Evolutionary conservation across 1,140 invertebrate genomes (phyloP).

Genomic region (Condylostylus longicornis): DNA sequence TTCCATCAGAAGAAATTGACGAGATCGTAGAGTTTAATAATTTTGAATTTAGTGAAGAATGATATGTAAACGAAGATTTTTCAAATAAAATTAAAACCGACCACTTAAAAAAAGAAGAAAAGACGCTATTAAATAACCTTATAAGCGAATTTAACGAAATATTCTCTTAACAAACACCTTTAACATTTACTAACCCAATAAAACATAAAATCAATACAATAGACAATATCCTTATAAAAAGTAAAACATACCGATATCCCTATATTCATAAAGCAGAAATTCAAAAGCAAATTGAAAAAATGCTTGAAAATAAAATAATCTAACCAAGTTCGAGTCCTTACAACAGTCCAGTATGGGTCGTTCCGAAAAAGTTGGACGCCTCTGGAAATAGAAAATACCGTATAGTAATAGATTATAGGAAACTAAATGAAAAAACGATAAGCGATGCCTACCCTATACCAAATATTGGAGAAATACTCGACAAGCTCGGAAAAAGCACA

Average conservation of each 20-base stretch:
- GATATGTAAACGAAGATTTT: neutral
- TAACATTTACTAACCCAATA: neutral
- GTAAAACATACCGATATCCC: neutral
- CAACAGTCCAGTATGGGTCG: conserved; percentile 8
- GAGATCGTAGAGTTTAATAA: neutral
- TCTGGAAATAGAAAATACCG: conserved; percentile 11
- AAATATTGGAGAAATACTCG: conserved; percentile 1
- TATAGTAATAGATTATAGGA: conserved; percentile 23
- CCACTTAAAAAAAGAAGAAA: neutral
- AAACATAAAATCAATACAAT: neutral
- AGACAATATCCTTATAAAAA: neutral
- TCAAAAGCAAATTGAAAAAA: neutral
- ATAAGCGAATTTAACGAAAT: no score
- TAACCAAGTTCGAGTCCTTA: conserved; percentile 1
- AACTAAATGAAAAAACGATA: conserved; percentile 10
- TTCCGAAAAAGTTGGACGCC: conserved; percentile 13
- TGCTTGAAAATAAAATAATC: neutral
- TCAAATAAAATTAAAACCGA: no score
- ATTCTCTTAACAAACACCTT: no score
- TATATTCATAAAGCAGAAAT: neutral
- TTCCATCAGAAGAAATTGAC: neutral
- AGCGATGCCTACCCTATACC: neutral
- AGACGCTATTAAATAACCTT: neutral
- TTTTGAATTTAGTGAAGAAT: neutral
- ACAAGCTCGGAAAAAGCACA: neutral